These are phyloP conservation scores for Diorhabda sublineata DNA, from an alignment of 1,140 invertebrate genomes.

Conservation along the genomic window DNA sequence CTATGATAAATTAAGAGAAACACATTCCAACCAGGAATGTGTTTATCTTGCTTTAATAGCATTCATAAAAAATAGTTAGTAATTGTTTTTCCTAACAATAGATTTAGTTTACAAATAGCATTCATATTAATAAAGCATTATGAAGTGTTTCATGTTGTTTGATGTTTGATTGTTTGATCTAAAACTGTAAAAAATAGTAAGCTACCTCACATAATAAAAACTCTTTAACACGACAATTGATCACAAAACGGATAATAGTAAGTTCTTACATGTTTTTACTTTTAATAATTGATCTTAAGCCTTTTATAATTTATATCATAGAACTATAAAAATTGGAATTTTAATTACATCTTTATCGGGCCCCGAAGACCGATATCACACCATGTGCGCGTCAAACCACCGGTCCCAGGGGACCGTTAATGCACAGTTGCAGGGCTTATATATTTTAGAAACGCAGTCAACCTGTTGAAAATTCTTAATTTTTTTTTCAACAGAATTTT, in stretches of 20 bases:
- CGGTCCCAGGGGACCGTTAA: neutral
- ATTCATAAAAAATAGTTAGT: neutral
- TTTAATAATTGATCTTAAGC: no score
- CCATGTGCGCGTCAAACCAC: neutral
- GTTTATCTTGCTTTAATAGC: neutral
- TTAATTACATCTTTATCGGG: no score
- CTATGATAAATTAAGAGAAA: constrained; percentile 15
- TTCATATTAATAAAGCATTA: neutral
- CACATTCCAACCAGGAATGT: constrained; percentile 8
- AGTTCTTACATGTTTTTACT: no score
- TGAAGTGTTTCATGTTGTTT: neutral
- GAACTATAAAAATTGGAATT: neutral
- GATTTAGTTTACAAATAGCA: neutral
- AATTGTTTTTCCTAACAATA: neutral
- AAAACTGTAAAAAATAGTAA: neutral
- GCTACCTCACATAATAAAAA: neutral
- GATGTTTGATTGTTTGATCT: neutral
- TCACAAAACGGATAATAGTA: no score
- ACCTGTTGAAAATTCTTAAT: neutral
- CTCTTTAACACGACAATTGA: neutral
- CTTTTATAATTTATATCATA: no score
- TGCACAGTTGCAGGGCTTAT: neutral
- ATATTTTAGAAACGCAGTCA: neutral
- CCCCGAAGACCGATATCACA: no score
- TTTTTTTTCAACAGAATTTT: no score